Evolutionary conservation across 2,888 invertebrate species (phyloP).

Genomic region (Xylota segnis): DNA sequence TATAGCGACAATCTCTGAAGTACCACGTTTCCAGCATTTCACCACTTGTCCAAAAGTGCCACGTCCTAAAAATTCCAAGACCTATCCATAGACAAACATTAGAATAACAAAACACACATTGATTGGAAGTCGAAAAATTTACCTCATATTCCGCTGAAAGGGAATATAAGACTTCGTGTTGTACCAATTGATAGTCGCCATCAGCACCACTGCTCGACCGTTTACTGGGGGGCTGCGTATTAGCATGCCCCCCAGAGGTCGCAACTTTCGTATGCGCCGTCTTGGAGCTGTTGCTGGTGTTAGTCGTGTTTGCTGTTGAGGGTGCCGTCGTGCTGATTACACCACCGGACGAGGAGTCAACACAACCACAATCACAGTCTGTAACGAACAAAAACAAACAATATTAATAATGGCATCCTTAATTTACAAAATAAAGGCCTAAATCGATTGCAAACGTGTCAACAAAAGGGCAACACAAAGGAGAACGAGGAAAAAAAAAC

Average conservation of each 20-base stretch:
- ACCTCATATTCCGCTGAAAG: slow-evolving; percentile 95
- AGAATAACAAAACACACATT: too few species aligned
- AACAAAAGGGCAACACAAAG: neutral
- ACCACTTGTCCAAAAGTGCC: slow-evolving; percentile 99
- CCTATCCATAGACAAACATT: slow-evolving; percentile 85
- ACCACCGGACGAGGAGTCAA: slow-evolving; percentile 80
- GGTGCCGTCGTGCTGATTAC: slow-evolving; percentile 77
- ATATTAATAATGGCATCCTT: slow-evolving; percentile 22
- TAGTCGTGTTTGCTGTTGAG: slow-evolving; percentile 79
- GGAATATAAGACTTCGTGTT: slow-evolving; percentile 99
- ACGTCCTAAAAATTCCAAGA: slow-evolving; percentile 99
- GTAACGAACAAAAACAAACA: slow-evolving; percentile 46
- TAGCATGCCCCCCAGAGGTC: slow-evolving; percentile 85
- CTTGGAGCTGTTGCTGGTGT: slow-evolving; percentile 82
- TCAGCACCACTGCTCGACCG: slow-evolving; percentile 94
- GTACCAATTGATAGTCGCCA: slow-evolving; percentile 99
- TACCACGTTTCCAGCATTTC: slow-evolving; percentile 99
- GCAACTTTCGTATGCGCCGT: slow-evolving; percentile 85
- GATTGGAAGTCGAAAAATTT: slow-evolving; percentile 17
- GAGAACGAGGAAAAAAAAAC: too few species aligned
- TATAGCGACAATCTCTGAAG: slow-evolving; percentile 99
- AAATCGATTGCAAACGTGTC: slow-evolving; percentile 25
- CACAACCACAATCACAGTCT: slow-evolving; percentile 85
- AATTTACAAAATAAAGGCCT: slow-evolving; percentile 6
- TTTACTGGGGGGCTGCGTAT: slow-evolving; percentile 86